These are phyloP conservation scores for Dasysyrphus tricinctus DNA, from an alignment of 2,888 invertebrate genomes.

Conservation along the genomic window DNA sequence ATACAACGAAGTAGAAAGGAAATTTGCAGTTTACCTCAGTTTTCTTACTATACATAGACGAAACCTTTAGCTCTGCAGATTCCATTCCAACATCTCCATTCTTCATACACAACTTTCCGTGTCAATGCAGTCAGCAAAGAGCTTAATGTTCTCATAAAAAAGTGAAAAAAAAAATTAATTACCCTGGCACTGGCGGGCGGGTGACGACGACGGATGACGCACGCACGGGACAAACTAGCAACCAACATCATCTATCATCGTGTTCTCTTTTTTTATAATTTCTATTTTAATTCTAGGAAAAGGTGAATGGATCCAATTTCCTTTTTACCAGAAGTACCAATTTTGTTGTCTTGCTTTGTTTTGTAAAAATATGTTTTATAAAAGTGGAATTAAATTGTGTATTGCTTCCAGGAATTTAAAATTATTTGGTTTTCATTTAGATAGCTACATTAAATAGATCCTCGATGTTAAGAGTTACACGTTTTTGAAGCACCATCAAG, in stretches of 20 bases:
- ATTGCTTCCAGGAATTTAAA: neutral
- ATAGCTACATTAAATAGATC: neutral
- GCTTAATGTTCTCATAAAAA: conserved; percentile 47
- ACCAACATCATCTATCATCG: conserved; percentile 39
- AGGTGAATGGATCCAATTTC: conserved; percentile 57
- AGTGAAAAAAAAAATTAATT: conserved; percentile 44
- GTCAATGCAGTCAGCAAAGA: conserved; percentile 52
- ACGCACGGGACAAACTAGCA: conserved; percentile 1
- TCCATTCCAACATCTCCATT: neutral
- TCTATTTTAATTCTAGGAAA: neutral
- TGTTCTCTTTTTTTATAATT: conserved; percentile 4
- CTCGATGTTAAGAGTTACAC: neutral
- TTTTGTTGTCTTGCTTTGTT: conserved; percentile 12
- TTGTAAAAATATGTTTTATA: conserved; percentile 34
- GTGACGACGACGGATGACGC: neutral
- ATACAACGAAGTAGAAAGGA: conserved; percentile 41
- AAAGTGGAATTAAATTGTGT: neutral
- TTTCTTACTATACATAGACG: neutral
- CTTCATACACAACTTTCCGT: conserved; percentile 1
- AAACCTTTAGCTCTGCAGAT: neutral
- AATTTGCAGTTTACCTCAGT: conserved; percentile 26
- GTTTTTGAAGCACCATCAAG: neutral
- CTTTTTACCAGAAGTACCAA: conserved; percentile 51
- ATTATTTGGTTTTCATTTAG: neutral
- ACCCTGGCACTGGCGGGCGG: conserved; percentile 49